These are phyloP conservation scores for Penelope pileata DNA, from an alignment of 2,113 vertebrate species.

Conservation along the genomic window DNA sequence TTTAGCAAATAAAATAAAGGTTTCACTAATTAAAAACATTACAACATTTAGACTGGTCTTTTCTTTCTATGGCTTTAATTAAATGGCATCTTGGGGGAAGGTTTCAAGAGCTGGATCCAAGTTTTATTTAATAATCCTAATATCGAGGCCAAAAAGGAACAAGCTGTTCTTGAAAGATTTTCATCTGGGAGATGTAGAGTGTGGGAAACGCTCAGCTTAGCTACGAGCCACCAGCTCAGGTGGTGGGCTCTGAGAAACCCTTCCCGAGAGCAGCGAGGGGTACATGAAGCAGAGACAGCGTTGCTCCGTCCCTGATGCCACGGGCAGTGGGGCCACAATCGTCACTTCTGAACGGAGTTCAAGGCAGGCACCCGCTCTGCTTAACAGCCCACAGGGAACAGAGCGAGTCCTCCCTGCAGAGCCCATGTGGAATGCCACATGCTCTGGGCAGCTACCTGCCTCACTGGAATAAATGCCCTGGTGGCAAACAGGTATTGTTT, in stretches of 20 bases:
- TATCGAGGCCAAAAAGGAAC: background rate
- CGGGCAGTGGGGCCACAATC: background rate
- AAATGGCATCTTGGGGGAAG: slow-evolving; percentile 52
- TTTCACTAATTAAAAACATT: slow-evolving; percentile 62
- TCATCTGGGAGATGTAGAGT: background rate
- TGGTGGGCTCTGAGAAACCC: background rate
- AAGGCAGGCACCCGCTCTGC: background rate
- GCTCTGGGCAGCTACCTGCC: background rate
- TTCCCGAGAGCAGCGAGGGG: background rate
- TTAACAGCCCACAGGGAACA: background rate
- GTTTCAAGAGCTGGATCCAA: background rate
- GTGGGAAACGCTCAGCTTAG: background rate
- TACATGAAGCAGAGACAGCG: background rate
- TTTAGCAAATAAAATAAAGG: slow-evolving; percentile 60
- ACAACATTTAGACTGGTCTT: slow-evolving; percentile 39
- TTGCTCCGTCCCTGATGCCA: background rate
- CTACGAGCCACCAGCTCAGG: background rate
- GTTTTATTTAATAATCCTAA: slow-evolving; percentile 41
- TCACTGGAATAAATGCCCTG: background rate
- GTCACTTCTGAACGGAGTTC: background rate
- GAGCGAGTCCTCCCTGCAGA: background rate
- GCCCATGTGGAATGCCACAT: rapidly evolving
- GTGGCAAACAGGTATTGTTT: background rate
- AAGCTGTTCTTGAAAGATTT: slow-evolving; percentile 31
- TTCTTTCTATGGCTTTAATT: slow-evolving; percentile 52